Evolutionary conservation across 2,113 vertebrate species (phyloP), one percentile per base, ranked within the genome.

Genomic region (Albula glossodonta): DNA sequence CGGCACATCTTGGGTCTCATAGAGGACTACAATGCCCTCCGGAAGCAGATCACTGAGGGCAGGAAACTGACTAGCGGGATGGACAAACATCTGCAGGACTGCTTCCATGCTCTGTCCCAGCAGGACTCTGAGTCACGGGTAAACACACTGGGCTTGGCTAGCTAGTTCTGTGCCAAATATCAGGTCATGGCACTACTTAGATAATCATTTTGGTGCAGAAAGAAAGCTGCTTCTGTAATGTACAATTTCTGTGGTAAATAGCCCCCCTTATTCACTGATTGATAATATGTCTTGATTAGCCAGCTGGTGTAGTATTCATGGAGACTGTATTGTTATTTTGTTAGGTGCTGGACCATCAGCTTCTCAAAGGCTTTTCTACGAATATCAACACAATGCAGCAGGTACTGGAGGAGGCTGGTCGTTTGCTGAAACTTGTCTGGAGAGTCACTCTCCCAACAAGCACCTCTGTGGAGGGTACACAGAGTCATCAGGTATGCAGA

Each of bases 381-480:
- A 90, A 88, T n/a, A 83, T 94, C 70, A 93, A 88, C 90, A 94
- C 90, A 4, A 93, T 97, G 70, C 96, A 95, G 91, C 96, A 96
- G 84, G 94, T 96, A 83, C 90, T 99, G 1, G 97, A 98, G 0
- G 97, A 99, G 90, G 97, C 97, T 0, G 92, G 93, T 0, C 94
- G 94, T 11, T 92, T 97, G 13, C 91, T 99, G 90, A 97, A 96
- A 13, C 96, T 96, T 25, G 90, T 98, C 88, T 99, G 98, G 98
- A 97, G 97, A 91, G 97, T 97, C 84, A 96, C 97, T 0, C 86
- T 97, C 41, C 98, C 98, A 0, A 86, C 91, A 1, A 81, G 85
- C 88, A 78, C 89, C 17, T 85, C 85, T 53, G 86, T 77, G 13
- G 86, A 83, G 17, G 5, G 56, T 63, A 7, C 53, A 86, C 85